Conservation (phyloP, 2,888 invertebrate genomes). For the Agonopterix heracliana region DNA sequence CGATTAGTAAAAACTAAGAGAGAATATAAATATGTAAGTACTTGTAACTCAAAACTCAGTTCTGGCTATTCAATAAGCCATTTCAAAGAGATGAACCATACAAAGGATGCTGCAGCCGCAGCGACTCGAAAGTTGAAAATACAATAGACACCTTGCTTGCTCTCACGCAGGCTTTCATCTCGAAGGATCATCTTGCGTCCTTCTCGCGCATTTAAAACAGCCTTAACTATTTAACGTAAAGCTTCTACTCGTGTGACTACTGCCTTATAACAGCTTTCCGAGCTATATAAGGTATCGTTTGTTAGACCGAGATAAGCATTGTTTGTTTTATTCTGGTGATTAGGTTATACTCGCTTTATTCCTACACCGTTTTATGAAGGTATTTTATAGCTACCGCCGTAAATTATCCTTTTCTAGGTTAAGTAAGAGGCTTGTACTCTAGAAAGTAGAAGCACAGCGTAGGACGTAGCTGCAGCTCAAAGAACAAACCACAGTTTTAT, state of each 20-base stretch:
- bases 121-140: constrained; percentile 15
- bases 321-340: constrained; percentile 56
- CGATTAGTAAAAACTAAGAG: no score
- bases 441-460: no score
- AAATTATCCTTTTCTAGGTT: constrained; percentile 17
- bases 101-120: constrained; percentile 20
- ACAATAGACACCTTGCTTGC: constrained; percentile 11
- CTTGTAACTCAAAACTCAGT: no score
- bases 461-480: constrained; percentile 7
- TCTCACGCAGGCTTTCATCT: background rate
- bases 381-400: constrained; percentile 23
- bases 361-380: constrained; percentile 29
- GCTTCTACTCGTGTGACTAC: constrained; percentile 28
- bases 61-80: no score
- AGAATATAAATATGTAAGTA: no score
- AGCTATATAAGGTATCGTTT: constrained; percentile 52
- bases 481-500: constrained; percentile 2
- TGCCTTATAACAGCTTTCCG: constrained; percentile 35
- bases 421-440: no score
- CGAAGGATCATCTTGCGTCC: constrained; percentile 28
- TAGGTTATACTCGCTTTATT: constrained; percentile 28
- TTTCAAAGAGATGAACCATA: background rate
- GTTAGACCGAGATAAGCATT: constrained; percentile 57
- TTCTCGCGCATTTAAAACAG: constrained; percentile 27
- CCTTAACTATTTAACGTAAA: constrained; percentile 34